Evolutionary conservation across 2,888 invertebrate genomes (phyloP).

Genomic region (Dione juno): DNA sequence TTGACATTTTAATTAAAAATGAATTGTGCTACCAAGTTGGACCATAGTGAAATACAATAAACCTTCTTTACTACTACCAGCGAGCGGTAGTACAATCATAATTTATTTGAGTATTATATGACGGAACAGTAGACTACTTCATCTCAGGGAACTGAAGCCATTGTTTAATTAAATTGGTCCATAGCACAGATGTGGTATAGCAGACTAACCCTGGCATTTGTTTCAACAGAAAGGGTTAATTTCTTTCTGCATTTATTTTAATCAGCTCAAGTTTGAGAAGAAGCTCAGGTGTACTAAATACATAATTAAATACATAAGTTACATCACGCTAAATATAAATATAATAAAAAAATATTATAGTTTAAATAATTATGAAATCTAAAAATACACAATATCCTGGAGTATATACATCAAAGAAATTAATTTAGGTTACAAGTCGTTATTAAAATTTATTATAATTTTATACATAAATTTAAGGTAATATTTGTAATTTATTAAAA

Average conservation of each 20-base stretch:
- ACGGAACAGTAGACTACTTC: conserved; percentile 37
- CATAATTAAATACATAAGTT: background rate
- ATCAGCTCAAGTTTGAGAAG: conserved; percentile 7
- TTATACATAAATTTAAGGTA: too few species aligned
- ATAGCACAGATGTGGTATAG: conserved; percentile 44
- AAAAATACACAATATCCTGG: too few species aligned
- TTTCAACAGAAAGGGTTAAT: conserved; percentile 46
- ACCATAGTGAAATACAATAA: conserved; percentile 16
- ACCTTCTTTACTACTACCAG: conserved; percentile 19
- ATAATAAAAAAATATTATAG: background rate
- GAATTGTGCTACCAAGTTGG: background rate
- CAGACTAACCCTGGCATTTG: conserved; percentile 43
- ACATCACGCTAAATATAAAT: background rate
- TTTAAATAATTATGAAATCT: too few species aligned
- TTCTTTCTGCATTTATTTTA: conserved; percentile 36
- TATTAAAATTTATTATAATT: too few species aligned
- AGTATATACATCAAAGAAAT: too few species aligned
- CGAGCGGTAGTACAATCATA: conserved; percentile 34
- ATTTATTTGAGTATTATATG: conserved; percentile 38
- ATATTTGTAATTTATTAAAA: too few species aligned
- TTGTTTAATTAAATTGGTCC: conserved; percentile 46
- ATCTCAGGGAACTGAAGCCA: conserved; percentile 40
- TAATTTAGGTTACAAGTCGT: too few species aligned
- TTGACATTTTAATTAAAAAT: conserved; percentile 18
- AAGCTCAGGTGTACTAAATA: background rate